Evolutionary conservation across 2,888 invertebrate species (phyloP).

Genomic region (Lepidochrysops patricia): DNA sequence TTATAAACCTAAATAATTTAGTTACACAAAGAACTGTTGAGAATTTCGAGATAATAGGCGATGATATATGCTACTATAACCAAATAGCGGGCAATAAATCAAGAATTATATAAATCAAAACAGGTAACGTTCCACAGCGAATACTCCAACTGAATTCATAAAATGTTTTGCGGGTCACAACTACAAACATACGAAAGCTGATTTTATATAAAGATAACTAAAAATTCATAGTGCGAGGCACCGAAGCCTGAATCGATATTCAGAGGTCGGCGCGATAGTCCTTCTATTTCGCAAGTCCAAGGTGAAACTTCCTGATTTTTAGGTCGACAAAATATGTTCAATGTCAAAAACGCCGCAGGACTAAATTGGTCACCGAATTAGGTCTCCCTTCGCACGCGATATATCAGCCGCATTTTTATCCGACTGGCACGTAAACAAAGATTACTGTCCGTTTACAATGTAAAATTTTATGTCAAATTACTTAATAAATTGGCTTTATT

Average conservation of each 20-base stretch:
- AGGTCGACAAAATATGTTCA: constrained; percentile 52
- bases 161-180: background rate
- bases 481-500: background rate
- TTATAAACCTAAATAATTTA: too few relatives aligned
- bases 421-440: constrained; percentile 17
- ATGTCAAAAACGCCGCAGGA: constrained; percentile 61
- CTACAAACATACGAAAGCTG: background rate
- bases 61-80: too few relatives aligned
- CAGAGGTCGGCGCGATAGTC: constrained; percentile 49
- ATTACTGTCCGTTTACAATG: background rate
- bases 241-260: constrained; percentile 41
- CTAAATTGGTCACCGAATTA: constrained; percentile 48
- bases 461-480: constrained; percentile 6
- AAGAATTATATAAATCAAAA: background rate
- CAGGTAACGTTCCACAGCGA: background rate
- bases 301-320: constrained; percentile 50
- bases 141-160: background rate
- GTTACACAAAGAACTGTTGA: too few relatives aligned
- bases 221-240: constrained; percentile 13
- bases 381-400: constrained; percentile 29
- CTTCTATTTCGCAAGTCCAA: constrained; percentile 59
- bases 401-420: constrained; percentile 21
- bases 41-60: too few relatives aligned
- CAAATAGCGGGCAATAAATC: too few relatives aligned
- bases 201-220: constrained; percentile 9